Evolutionary conservation across 2,797 vertebrate genomes (phyloP).

Genomic region (Galago senegalensis): DNA sequence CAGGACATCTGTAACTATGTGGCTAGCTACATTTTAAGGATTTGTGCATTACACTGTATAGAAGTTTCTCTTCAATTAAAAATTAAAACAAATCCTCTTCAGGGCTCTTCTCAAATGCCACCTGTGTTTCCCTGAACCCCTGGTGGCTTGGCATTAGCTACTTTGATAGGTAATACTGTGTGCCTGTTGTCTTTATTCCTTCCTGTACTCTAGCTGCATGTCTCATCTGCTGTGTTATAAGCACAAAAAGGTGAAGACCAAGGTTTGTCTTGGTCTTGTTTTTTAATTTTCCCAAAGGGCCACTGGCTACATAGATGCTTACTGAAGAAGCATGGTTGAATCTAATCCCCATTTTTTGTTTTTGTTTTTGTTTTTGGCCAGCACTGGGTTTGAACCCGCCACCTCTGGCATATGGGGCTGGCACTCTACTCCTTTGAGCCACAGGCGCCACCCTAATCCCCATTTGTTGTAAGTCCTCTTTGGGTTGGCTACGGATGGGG

Average conservation of each 20-base stretch:
- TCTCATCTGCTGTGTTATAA: neutral
- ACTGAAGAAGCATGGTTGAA: neutral
- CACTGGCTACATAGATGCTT: neutral
- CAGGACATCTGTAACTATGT: neutral
- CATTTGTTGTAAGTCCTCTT: rapidly evolving
- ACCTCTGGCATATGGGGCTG: no score
- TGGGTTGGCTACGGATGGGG: neutral
- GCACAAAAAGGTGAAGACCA: neutral
- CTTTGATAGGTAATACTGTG: rapidly evolving
- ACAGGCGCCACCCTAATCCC: neutral
- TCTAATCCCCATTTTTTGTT: rapidly evolving
- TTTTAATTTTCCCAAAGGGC: neutral
- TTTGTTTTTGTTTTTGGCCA: no score
- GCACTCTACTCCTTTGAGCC: no score
- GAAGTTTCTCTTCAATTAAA: neutral
- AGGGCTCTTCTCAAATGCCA: neutral
- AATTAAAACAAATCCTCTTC: neutral
- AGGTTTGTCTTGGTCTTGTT: neutral
- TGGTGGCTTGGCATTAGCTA: neutral
- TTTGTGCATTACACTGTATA: neutral
- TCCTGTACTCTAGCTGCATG: neutral
- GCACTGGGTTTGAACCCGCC: no score
- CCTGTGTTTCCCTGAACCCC: neutral
- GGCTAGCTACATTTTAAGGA: neutral
- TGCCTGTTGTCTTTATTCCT: neutral